phyloP scores from a whole-genome alignment of 2,113 vertebrate genomes.

The Nibea albiflora region DNA sequence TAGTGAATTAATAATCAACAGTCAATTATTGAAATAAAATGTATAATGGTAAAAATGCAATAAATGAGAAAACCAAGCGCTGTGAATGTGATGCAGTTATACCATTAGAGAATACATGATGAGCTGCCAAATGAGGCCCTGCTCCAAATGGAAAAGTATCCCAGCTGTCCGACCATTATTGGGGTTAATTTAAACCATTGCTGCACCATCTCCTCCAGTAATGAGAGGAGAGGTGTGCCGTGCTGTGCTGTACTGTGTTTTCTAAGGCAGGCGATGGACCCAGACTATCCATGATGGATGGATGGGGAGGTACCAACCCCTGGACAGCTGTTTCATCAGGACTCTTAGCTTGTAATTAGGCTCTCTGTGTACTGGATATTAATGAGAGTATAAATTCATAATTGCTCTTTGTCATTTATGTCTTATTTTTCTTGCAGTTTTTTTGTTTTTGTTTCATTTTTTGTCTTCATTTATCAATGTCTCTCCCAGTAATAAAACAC shows the following conservation, averaged over 20 bases:
- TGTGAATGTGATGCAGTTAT: slow-evolving; percentile 19
- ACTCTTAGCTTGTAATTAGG: not conserved
- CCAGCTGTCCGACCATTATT: slow-evolving; percentile 50
- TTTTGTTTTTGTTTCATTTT: not conserved
- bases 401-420: not conserved
- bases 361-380: slow-evolving; percentile 18
- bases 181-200: slow-evolving; percentile 51
- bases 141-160: slow-evolving; percentile 47
- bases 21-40: not conserved
- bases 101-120: not conserved
- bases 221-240: slow-evolving; percentile 36
- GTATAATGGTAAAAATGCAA: not conserved
- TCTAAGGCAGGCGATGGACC: slow-evolving; percentile 43
- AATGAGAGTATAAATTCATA: slow-evolving; percentile 7
- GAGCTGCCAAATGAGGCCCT: not conserved
- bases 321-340: slow-evolving; percentile 51
- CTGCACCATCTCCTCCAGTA: slow-evolving; percentile 35
- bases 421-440: not conserved
- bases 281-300: slow-evolving; percentile 49
- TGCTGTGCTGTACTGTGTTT: slow-evolving; percentile 34
- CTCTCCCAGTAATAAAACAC: not conserved
- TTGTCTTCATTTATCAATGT: not conserved
- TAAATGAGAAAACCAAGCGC: not conserved
- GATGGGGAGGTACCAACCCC: slow-evolving; percentile 20
- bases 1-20: not conserved